A percentile compares a stretch with the other conserved stretches of the same genome.
These are phyloP conservation scores for Apis dorsata DNA, from an alignment of 1,140 invertebrate species.

Conservation along the genomic window DNA sequence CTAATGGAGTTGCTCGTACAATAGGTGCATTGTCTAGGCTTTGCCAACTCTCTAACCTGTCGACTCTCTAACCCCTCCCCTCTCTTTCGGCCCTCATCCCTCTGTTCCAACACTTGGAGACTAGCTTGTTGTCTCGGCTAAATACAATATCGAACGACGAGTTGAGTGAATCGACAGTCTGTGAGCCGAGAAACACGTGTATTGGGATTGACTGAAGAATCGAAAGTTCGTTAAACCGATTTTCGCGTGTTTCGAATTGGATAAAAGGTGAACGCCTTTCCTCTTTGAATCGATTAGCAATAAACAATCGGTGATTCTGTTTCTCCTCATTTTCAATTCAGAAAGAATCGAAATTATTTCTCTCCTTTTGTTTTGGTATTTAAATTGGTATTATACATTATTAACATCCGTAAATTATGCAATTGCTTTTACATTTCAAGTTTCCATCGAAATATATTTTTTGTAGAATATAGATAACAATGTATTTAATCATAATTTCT, in stretches of 20 bases:
- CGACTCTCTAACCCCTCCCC: conserved; percentile 1
- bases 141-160: conserved; percentile 62
- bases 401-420: too few relatives aligned
- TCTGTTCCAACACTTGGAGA: conserved; percentile 35
- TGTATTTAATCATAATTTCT: too few relatives aligned
- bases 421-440: too few relatives aligned
- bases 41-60: conserved; percentile 36
- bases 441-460: too few relatives aligned
- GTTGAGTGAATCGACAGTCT: conserved; percentile 17
- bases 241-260: neutral
- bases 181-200: neutral
- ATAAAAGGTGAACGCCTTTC: too few relatives aligned
- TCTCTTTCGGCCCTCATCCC: neutral
- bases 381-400: too few relatives aligned
- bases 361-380: too few relatives aligned
- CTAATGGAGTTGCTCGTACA: conserved; percentile 62
- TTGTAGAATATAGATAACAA: too few relatives aligned
- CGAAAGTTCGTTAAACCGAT: neutral
- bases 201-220: neutral
- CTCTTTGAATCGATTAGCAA: too few relatives aligned
- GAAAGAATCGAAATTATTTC: too few relatives aligned
- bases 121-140: conserved; percentile 27
- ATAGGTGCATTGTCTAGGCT: conserved; percentile 54
- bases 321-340: too few relatives aligned
- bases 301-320: too few relatives aligned